Conservation (phyloP, 2,888 invertebrate species). For the Geotrupes spiniger region DNA sequence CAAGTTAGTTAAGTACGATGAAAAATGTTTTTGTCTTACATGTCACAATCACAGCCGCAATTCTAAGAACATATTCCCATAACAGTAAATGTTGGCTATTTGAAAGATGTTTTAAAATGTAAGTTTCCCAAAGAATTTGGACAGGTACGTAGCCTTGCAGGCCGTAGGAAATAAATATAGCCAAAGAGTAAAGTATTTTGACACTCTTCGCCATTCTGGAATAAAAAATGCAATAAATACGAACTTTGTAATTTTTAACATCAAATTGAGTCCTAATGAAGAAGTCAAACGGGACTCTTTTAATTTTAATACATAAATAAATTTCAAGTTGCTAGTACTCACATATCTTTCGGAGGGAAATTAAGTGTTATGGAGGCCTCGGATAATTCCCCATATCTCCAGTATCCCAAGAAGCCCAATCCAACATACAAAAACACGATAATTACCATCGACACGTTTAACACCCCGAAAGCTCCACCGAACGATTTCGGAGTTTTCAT, state of each 20-base stretch:
- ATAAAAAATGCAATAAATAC: constrained; percentile 15
- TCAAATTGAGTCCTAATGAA: too few relatives aligned
- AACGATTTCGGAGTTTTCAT: constrained; percentile 83
- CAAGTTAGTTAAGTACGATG: constrained; percentile 18
- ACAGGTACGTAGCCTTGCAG: constrained; percentile 89
- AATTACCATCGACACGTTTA: constrained; percentile 78
- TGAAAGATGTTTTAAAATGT: constrained; percentile 44
- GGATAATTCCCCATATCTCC: constrained; percentile 70
- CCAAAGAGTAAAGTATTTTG: constrained; percentile 61
- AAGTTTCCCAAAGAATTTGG: constrained; percentile 68
- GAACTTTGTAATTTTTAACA: constrained; percentile 2
- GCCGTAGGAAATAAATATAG: constrained; percentile 80
- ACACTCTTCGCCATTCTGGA: constrained; percentile 64
- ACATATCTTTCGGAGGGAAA: constrained; percentile 61
- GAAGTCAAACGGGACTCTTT: too few relatives aligned
- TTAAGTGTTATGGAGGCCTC: constrained; percentile 79
- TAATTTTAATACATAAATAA: too few relatives aligned
- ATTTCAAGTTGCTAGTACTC: too few relatives aligned
- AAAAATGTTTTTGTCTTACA: constrained; percentile 42
- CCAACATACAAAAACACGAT: constrained; percentile 74
- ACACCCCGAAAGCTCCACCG: constrained; percentile 71
- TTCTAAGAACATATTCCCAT: constrained; percentile 47
- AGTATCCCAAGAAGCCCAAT: constrained; percentile 82
- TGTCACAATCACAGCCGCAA: constrained; percentile 45
- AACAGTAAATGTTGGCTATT: constrained; percentile 34